Evolutionary conservation across 2,113 vertebrate species (phyloP).

Genomic region (Ovibos moschatus): DNA sequence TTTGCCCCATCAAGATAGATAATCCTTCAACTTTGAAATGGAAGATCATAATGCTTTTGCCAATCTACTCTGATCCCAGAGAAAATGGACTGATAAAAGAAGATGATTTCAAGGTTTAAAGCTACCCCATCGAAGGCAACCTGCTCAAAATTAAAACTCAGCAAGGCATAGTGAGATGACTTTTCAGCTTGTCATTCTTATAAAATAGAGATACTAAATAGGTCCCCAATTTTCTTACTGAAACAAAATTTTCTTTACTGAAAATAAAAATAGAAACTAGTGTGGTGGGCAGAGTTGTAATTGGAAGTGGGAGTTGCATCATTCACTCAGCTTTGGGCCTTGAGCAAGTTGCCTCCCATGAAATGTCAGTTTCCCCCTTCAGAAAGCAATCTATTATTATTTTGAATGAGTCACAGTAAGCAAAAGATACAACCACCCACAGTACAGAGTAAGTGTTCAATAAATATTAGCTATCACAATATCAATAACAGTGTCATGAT

Average conservation of each 20-base stretch:
- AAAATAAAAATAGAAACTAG: neutral
- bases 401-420: neutral
- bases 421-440: neutral
- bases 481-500: neutral
- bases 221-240: neutral
- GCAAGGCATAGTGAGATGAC: conserved; percentile 53
- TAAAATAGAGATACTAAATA: conserved; percentile 34
- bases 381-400: neutral
- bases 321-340: neutral
- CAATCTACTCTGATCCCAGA: conserved; percentile 70
- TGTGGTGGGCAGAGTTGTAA: neutral
- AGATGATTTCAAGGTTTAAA: conserved; percentile 63
- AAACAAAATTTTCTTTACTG: neutral
- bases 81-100: conserved; percentile 67
- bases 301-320: neutral
- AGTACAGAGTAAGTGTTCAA: neutral
- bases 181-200: conserved; percentile 59
- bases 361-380: neutral
- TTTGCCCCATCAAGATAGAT: conserved; percentile 52
- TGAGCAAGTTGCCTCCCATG: neutral
- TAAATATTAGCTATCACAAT: neutral
- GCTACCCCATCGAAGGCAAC: conserved; percentile 43
- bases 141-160: conserved; percentile 71
- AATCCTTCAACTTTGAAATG: conserved; percentile 69
- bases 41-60: conserved; percentile 68